Evolutionary conservation across 2,888 invertebrate genomes (phyloP), one percentile per base, ranked within the genome.

Genomic region (Sphaeridia pumilis): DNA sequence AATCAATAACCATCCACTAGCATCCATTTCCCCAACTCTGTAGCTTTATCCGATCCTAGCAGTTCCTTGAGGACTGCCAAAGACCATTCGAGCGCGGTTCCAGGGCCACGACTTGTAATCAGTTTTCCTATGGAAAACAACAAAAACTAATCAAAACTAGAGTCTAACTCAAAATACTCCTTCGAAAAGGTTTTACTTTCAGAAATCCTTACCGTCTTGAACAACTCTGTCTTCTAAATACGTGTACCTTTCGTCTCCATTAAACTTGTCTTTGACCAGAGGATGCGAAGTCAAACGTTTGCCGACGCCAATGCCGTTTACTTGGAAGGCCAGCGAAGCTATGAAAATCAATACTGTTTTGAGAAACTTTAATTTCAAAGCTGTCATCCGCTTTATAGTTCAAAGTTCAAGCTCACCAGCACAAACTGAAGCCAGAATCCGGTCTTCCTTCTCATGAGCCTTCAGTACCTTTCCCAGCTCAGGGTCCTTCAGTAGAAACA

Each of bases 201-300:
- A n/a, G n/a, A n/a, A n/a, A n/a, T n/a, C n/a, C n/a, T n/a, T 58
- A 63, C 80, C 83, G 69, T 84, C 84, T 3, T 78, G 75, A 1
- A 84, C 83, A 2, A 78, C 75, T 58, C 76, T 74, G 0, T 83
- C 80, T 59, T 82, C 79, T 24, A 76, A 70, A 59, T 83, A 84
- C 0, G 70, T 71, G 65, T 82, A 87, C 62, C 77, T 74, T 44
- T 74, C 74, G 0, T 70, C 72, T 59, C 97, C 72, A 17, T 74
- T 74, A 0, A 70, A 72, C 67, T 84, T 75, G 5, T 80, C 78
- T 67, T 87, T 86, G 57, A 88, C 81, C 0, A 81, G 74, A 0
- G 97, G 97, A 71, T 97, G 92, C 0, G 89, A 92, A 0, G 98
- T 98, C 1, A 97, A 67, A 0, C 73, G 75, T 67, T 87, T 90